These are phyloP conservation scores for Patiria pectinifera DNA, from an alignment of 53 echinoderm and acorn worm genomes.

Conservation along the genomic window DNA sequence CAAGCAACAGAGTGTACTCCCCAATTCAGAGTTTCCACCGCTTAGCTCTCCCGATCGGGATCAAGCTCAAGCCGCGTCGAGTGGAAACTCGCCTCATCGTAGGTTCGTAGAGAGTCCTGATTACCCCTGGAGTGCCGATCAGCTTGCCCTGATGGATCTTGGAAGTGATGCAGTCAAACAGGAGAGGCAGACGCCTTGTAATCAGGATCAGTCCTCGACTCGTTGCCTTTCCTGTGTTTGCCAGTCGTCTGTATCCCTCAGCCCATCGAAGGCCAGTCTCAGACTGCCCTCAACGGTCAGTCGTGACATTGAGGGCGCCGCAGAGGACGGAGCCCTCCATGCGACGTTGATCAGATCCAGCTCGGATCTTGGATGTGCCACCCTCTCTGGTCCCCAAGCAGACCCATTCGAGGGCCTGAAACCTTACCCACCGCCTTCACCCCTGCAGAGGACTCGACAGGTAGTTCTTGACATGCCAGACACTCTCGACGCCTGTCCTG, in stretches of 20 bases:
- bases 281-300: neutral
- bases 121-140: neutral
- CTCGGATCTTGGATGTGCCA: neutral
- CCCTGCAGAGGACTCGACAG: neutral
- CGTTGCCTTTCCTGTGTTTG: too few species aligned
- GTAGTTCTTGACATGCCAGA: neutral
- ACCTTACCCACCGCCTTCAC: neutral
- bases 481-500: neutral
- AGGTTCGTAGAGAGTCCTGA: neutral
- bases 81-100: neutral
- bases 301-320: neutral
- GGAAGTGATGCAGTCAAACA: neutral
- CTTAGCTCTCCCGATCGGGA: neutral
- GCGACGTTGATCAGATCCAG: neutral
- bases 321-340: neutral
- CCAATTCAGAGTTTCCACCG: neutral
- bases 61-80: neutral
- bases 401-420: neutral
- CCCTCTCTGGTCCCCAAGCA: neutral
- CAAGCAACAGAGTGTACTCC: neutral
- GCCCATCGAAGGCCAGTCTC: neutral
- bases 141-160: neutral
- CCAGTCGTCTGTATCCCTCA: too few species aligned
- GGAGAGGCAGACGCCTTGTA: neutral
- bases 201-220: neutral